A percentile compares a stretch with the other conserved stretches of the same genome.
phyloP scores from a whole-genome alignment of 1,140 invertebrate species.

The Trichogramma pretiosum region DNA sequence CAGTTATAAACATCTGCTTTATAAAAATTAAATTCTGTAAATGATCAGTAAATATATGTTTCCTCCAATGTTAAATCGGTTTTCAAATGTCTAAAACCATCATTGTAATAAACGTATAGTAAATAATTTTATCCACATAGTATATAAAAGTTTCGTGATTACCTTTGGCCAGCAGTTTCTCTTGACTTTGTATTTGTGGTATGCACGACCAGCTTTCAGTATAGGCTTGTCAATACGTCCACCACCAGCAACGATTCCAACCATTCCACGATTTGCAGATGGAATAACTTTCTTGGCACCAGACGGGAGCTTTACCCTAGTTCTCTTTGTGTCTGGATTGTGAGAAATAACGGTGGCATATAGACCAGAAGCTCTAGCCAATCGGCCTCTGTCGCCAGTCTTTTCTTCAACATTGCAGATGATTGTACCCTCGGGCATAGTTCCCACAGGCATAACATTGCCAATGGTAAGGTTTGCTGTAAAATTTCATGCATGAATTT shows the following conservation, averaged over 20 bases:
- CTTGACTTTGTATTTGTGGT: conserved; percentile 99
- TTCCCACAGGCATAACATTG: conserved; percentile 95
- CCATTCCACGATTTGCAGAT: conserved; percentile 96
- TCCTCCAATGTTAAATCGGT: conserved; percentile 29
- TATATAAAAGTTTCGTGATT: conserved; percentile 28
- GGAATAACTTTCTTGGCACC: conserved; percentile 99
- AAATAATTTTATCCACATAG: neutral
- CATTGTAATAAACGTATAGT: conserved; percentile 20
- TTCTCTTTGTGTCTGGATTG: conserved; percentile 92
- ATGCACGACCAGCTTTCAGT: conserved; percentile 96
- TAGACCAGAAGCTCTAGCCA: conserved; percentile 95
- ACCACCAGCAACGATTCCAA: conserved; percentile 98
- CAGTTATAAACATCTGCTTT: too few relatives aligned
- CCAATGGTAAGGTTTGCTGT: conserved; percentile 75
- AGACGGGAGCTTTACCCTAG: conserved; percentile 95
- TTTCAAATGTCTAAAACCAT: conserved; percentile 41
- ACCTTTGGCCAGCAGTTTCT: conserved; percentile 97
- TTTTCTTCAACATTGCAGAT: conserved; percentile 99
- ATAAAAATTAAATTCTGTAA: too few relatives aligned
- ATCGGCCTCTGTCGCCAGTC: conserved; percentile 91
- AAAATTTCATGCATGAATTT: conserved; percentile 32
- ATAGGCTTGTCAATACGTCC: conserved; percentile 99
- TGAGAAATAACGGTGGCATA: conserved; percentile 98
- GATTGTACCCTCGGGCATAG: conserved; percentile 99
- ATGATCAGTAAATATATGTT: conserved; percentile 30